Conservation (phyloP, 2,888 invertebrate genomes). For the Agrilus mali region DNA sequence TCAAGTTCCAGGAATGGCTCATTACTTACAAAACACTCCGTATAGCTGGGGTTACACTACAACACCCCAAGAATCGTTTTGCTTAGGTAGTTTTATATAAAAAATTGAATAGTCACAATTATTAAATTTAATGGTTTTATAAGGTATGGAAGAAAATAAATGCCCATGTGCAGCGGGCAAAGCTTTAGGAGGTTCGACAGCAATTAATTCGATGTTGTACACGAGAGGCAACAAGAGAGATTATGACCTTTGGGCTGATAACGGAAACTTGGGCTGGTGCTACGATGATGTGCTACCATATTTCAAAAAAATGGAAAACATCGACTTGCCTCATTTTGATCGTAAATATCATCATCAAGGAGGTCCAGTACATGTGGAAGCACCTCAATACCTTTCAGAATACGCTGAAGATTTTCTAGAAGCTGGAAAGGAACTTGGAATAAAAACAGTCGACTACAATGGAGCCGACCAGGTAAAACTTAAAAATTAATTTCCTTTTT, state of each 20-base stretch:
- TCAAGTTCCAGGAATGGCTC: constrained; percentile 33
- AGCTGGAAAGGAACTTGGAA: constrained; percentile 48
- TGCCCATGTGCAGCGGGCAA: constrained; percentile 42
- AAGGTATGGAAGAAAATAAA: constrained; percentile 20
- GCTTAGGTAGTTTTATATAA: constrained; percentile 28
- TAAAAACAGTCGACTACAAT: constrained; percentile 47
- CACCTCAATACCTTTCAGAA: constrained; percentile 13
- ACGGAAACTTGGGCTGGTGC: constrained; percentile 64
- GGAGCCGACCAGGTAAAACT: constrained; percentile 37
- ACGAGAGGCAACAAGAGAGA: constrained; percentile 58
- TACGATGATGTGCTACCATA: constrained; percentile 60
- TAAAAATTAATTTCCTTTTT: no score
- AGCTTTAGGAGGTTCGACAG: constrained; percentile 70
- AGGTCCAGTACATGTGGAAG: constrained; percentile 44
- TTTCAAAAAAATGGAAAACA: constrained; percentile 67
- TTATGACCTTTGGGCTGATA: constrained; percentile 61
- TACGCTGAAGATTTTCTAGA: constrained; percentile 37
- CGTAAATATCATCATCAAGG: constrained; percentile 40
- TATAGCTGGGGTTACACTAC: constrained; percentile 46
- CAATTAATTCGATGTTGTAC: constrained; percentile 72
- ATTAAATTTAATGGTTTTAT: not conserved
- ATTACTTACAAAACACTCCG: constrained; percentile 33
- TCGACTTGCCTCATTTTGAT: constrained; percentile 45
- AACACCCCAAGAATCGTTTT: constrained; percentile 39
- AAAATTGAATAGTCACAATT: not conserved